phyloP scores from a whole-genome alignment of 2,888 invertebrate species.

The Drosophila rubida region DNA sequence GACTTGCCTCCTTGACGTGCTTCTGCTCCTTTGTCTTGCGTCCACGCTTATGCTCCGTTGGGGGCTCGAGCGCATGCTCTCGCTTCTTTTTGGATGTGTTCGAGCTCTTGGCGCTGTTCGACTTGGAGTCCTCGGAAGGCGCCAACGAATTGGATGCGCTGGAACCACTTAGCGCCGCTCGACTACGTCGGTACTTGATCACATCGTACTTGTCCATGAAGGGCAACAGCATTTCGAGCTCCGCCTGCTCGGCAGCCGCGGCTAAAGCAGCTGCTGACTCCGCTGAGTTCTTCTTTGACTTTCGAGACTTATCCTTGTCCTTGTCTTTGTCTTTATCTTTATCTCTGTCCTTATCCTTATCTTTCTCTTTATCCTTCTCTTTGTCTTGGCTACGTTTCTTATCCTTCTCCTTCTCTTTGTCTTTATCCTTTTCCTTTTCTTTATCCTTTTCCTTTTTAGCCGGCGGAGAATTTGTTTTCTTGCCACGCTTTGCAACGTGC shows the following conservation, averaged over 20 bases:
- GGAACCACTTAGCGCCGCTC: conserved; percentile 85
- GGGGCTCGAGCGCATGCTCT: conserved; percentile 45
- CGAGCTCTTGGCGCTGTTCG: conserved; percentile 49
- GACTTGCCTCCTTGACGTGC: conserved; percentile 53
- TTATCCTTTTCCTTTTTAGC: conserved; percentile 30
- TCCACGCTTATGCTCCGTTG: conserved; percentile 53
- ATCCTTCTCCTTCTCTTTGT: conserved; percentile 39
- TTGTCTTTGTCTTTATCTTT: conserved; percentile 35
- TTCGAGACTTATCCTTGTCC: conserved; percentile 55
- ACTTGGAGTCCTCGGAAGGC: conserved; percentile 57
- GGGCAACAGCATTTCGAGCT: conserved; percentile 82
- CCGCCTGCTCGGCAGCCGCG: conserved; percentile 78
- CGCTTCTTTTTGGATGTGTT: conserved; percentile 51
- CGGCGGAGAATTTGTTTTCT: conserved; percentile 35
- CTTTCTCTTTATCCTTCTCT: conserved; percentile 24
- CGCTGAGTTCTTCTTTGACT: conserved; percentile 60
- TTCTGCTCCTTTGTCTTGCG: conserved; percentile 69
- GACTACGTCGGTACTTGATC: conserved; percentile 87
- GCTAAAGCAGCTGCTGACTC: conserved; percentile 73
- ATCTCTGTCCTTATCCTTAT: conserved; percentile 30
- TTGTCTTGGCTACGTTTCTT: conserved; percentile 19
- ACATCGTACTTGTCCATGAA: conserved; percentile 87
- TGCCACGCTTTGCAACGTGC: conserved; percentile 34
- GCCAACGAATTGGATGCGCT: conserved; percentile 81
- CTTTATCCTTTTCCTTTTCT: conserved; percentile 47